Evolutionary conservation across 2,888 invertebrate species (phyloP).

Genomic region (Chirona hameri): DNA sequence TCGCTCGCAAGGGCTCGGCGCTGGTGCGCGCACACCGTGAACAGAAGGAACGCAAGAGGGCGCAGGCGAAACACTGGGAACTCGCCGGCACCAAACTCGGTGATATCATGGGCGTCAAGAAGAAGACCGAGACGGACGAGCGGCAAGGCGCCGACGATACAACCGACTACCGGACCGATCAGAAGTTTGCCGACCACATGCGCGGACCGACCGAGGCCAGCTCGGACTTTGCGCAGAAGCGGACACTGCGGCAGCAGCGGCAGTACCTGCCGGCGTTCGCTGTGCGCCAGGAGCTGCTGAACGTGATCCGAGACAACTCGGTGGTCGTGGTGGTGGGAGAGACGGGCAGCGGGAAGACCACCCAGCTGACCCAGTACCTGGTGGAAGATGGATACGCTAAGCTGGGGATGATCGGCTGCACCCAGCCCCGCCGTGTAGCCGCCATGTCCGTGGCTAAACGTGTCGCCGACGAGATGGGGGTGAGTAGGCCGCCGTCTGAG

Average conservation of each 20-base stretch:
- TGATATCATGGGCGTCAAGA: slow-evolving; percentile 90
- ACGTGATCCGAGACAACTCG: slow-evolving; percentile 86
- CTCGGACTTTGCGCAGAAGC: slow-evolving; percentile 81
- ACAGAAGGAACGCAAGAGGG: slow-evolving; percentile 92
- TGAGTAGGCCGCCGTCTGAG: slow-evolving; percentile 44
- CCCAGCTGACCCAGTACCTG: slow-evolving; percentile 93
- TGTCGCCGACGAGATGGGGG: slow-evolving; percentile 96
- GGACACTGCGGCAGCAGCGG: slow-evolving; percentile 78
- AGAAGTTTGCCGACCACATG: slow-evolving; percentile 96
- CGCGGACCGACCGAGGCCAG: slow-evolving; percentile 62
- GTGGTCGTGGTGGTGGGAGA: slow-evolving; percentile 93
- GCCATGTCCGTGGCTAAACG: slow-evolving; percentile 99
- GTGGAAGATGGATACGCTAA: slow-evolving; percentile 90
- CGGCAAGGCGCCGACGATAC: slow-evolving; percentile 65
- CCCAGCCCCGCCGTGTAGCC: slow-evolving; percentile 94
- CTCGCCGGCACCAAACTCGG: slow-evolving; percentile 75
- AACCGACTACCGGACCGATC: slow-evolving; percentile 83
- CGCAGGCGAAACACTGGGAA: slow-evolving; percentile 99
- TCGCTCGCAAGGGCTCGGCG: slow-evolving; percentile 82
- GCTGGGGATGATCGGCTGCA: slow-evolving; percentile 94
- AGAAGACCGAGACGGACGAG: slow-evolving; percentile 63
- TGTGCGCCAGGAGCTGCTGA: slow-evolving; percentile 84
- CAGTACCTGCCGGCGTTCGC: slow-evolving; percentile 93
- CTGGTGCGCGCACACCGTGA: slow-evolving; percentile 87
- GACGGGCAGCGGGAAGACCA: slow-evolving; percentile 96